Base-by-base conservation (phyloP, 2,797 vertebrate genomes). In the Cuculus canorus region DNA sequence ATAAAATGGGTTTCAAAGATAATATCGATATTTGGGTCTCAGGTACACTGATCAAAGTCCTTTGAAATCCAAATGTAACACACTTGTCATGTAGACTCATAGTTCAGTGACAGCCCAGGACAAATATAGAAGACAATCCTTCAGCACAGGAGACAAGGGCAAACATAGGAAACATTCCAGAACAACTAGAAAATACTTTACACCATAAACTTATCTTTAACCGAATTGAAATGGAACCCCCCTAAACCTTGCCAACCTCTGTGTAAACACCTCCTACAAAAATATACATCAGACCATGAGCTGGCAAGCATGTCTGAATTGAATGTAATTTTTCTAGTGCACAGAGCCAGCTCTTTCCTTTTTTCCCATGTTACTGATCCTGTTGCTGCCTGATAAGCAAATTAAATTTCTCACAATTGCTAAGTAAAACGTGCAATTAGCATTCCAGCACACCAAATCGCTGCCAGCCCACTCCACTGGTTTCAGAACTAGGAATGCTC, bases 331-430 rank as follows among this genome's bases (percentile, higher is more conserved):
- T 73, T 76, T 63, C 35, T 82, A 41, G 32, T 66, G 54, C 2
- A 4, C 43, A 43, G 43, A 84, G 66, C 43, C 50, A 85, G 41
- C 32, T 93, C 39, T 72, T 72, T 53, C 84, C 16, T 48, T 79
- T 65, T 73, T 47, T 24, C 57, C 83, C 53, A 33, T 47, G 76
- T 48, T 72, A 76, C 60, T 80, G 92, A 93, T 82, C 64, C 71
- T 81, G 72, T 60, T 69, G n/a, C 69, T 88, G 72, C 30, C 85
- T 91, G 90, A 88, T 83, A 92, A 90, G 35, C 50, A 83, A 85
- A 82, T 82, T 66, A 66, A 48, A 27, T 88, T 85, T 78, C 43
- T 53, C 57, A 71, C 43, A 76, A 48, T 65, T 68, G 39, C 57
- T 33, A 88, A 41, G 32, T 82, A 94, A 79, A 92, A 90, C 43